Evolutionary conservation across 1,140 invertebrate genomes (phyloP), one percentile per base, ranked within the genome.

Genomic region (Phymorhynchus buccinoides): DNA sequence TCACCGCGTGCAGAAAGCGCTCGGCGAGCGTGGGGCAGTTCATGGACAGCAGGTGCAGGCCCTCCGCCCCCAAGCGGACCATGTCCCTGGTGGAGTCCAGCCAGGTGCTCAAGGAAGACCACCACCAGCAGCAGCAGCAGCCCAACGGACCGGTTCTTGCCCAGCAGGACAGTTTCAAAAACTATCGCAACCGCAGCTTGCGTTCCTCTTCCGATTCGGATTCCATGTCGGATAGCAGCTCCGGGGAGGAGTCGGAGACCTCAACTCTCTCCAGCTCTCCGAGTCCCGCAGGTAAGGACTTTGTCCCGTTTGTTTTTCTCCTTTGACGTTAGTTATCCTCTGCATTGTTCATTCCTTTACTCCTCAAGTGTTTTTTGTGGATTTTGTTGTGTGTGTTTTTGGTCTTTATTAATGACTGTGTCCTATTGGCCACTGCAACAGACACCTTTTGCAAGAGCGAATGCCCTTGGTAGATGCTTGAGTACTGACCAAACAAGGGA

Each of bases 151-250:
- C 90, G 30, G 89, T 90, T 66, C 88, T 90, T 16, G 88, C 90
- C 75, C 90, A 87, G 39, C 79, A 85, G 42, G 90, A 91, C 66
- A 92, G 91, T 75, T 92, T 92, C 78, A 89, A 89, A 84, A 85
- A 85, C 22, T 92, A 92, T 73, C 82, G 91, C 75, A 87, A 87
- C 22, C 83, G 87, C 32, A 89, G 89, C 84, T 89, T 91, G 22
- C 85, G 88, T 39, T 91, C 90, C 81, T 91, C 90, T 0, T 91
- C 90, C 0, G 91, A 92, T 52, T 91, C 91, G 0, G 91, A 92
- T 44, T 90, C 89, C 77, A 89, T 90, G 22, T 90, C 91, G 68
- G 90, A 90, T 42, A 86, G 91, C 39, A 91, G 91, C 86, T 90
- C 89, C 44, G 89, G 92, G 80, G 90, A 92, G 84, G 90, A 91